These are phyloP conservation scores for Amblyteles armatorius DNA, from an alignment of 2,888 invertebrate genomes.

Conservation along the genomic window DNA sequence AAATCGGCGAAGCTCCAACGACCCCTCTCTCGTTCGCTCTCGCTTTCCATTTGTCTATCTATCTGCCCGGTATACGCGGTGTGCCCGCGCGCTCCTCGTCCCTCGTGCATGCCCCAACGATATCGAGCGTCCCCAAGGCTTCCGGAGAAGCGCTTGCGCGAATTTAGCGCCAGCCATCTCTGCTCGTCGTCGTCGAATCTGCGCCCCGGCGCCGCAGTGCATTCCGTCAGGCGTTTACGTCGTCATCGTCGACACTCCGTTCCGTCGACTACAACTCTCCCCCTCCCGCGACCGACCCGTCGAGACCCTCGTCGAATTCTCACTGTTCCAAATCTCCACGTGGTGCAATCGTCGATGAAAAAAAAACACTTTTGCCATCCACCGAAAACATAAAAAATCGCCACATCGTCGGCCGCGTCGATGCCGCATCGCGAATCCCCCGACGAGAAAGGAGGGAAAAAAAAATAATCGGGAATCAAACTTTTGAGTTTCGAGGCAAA, in stretches of 20 bases:
- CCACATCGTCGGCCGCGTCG: neutral
- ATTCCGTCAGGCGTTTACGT: conserved; percentile 62
- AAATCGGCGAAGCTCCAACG: conserved; percentile 13
- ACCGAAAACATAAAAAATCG: neutral
- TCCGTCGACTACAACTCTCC: neutral
- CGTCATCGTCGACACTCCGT: conserved; percentile 33
- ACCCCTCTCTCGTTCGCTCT: conserved; percentile 27
- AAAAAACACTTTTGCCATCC: neutral
- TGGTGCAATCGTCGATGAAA: neutral
- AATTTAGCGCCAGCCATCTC: conserved; percentile 51
- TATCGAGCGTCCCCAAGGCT: conserved; percentile 69
- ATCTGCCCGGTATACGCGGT: conserved; percentile 39
- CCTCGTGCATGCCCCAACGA: conserved; percentile 45
- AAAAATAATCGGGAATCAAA: neutral
- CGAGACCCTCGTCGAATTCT: conserved; percentile 15
- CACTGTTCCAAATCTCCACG: conserved; percentile 15
- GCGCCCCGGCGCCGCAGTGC: conserved; percentile 65
- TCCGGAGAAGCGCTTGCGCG: conserved; percentile 72
- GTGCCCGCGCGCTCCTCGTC: conserved; percentile 42
- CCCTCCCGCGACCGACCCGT: neutral
- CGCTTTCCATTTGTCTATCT: conserved; percentile 33
- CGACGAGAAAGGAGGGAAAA: neutral
- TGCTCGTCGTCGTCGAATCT: conserved; percentile 28
- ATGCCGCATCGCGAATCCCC: neutral
- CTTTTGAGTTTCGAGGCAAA: neutral